Evolutionary conservation across 2,797 vertebrate species (phyloP).

Genomic region (Rhodeus uyekii): DNA sequence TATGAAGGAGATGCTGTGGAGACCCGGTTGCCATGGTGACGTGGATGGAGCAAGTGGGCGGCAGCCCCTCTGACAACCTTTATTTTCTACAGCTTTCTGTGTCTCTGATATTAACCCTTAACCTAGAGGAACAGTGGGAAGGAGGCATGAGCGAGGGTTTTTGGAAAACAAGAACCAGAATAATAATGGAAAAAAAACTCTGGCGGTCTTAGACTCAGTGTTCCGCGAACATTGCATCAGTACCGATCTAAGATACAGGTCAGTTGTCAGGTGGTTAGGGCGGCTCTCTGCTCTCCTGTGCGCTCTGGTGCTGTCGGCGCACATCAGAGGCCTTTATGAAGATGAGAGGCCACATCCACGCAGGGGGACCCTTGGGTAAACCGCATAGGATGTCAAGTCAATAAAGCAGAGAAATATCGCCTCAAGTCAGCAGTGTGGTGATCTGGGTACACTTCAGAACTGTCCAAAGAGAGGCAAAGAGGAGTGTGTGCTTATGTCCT

Average conservation of each 20-base stretch:
- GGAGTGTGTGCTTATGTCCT: background rate
- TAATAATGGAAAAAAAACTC: background rate
- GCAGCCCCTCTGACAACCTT: slow-evolving; percentile 71
- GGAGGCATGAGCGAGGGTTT: slow-evolving; percentile 19
- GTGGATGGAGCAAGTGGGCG: slow-evolving; percentile 66
- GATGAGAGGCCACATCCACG: slow-evolving; percentile 19
- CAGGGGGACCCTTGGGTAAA: slow-evolving; percentile 36
- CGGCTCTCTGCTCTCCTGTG: slow-evolving; percentile 16
- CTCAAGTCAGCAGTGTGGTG: slow-evolving; percentile 44
- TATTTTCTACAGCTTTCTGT: slow-evolving; percentile 73
- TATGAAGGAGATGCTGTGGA: slow-evolving; percentile 60
- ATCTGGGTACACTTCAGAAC: slow-evolving; percentile 48
- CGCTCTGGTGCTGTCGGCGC: slow-evolving; percentile 39
- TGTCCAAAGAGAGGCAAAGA: slow-evolving; percentile 18
- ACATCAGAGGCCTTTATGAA: slow-evolving; percentile 54
- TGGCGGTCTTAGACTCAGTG: background rate
- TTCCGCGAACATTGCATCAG: slow-evolving; percentile 35
- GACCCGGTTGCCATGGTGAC: slow-evolving; percentile 76
- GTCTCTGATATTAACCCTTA: slow-evolving; percentile 68
- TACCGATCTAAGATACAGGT: slow-evolving; percentile 39
- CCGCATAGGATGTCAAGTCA: slow-evolving; percentile 42
- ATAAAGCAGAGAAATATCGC: slow-evolving; percentile 42
- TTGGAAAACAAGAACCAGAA: slow-evolving; percentile 15
- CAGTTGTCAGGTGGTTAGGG: slow-evolving; percentile 54
- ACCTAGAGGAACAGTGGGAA: slow-evolving; percentile 49